Conservation (phyloP, 2,113 vertebrate genomes). For the Echinops telfairi region DNA sequence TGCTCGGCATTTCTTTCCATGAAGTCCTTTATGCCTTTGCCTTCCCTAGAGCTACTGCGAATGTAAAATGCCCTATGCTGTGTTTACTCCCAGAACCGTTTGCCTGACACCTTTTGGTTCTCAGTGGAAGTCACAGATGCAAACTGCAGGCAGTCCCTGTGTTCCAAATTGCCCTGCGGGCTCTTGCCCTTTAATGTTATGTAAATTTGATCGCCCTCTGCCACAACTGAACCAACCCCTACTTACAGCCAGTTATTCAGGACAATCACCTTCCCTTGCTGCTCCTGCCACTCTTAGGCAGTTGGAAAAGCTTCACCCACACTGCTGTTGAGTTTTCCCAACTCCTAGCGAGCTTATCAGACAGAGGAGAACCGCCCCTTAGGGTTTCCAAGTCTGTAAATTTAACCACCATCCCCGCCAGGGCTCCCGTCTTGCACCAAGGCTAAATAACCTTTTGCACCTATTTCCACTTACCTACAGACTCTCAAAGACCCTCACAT, state of each 20-base stretch:
- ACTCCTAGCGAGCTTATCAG: neutral
- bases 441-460: too few species aligned
- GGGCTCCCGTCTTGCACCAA: too few species aligned
- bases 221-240: neutral
- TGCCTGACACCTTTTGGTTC: constrained; percentile 22
- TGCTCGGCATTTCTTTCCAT: constrained; percentile 34
- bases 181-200: too few species aligned
- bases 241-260: neutral
- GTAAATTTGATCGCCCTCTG: neutral
- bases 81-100: constrained; percentile 46
- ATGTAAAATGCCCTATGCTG: neutral
- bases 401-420: too few species aligned
- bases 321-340: neutral
- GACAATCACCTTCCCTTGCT: neutral
- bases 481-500: too few species aligned
- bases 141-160: neutral
- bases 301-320: neutral
- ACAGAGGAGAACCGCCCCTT: neutral
- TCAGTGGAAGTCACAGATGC: constrained; percentile 51
- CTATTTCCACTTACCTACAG: too few species aligned
- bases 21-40: neutral
- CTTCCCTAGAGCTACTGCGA: constrained; percentile 12
- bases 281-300: neutral
- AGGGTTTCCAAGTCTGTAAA: neutral
- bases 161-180: neutral